These are phyloP conservation scores for Dipodomys merriami DNA, from an alignment of 2,113 vertebrate genomes.

Conservation along the genomic window DNA sequence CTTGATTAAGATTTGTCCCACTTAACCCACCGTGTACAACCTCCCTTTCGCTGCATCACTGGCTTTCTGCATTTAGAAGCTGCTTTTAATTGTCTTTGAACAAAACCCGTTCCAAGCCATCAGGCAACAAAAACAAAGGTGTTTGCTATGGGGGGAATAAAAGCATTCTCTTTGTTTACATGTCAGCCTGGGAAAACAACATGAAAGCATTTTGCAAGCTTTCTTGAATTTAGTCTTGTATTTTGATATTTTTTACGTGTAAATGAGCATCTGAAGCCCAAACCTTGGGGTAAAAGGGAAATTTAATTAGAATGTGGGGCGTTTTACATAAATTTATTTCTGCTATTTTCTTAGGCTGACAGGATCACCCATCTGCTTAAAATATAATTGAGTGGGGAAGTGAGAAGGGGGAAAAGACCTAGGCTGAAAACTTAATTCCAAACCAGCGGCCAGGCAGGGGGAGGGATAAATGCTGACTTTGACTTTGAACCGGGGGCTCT, in stretches of 20 bases:
- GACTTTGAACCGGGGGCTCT: conserved; percentile 34
- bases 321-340: conserved; percentile 66
- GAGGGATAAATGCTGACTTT: neutral
- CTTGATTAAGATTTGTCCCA: conserved; percentile 3
- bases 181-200: conserved; percentile 47
- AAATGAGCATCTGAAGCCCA: conserved; percentile 69
- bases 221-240: conserved; percentile 56
- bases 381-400: conserved; percentile 56
- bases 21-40: neutral
- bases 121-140: conserved; percentile 68
- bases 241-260: conserved; percentile 64
- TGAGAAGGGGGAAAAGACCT: conserved; percentile 10
- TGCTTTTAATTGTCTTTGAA: conserved; percentile 66
- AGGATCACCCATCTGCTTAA: conserved; percentile 70
- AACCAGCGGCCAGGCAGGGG: neutral
- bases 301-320: conserved; percentile 69
- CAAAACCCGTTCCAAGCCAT: conserved; percentile 59
- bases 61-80: conserved; percentile 49
- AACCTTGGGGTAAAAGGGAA: conserved; percentile 57
- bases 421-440: conserved; percentile 55
- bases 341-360: conserved; percentile 60
- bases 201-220: conserved; percentile 51
- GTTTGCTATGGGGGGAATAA: neutral
- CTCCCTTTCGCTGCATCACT: neutral
- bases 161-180: conserved; percentile 44